Base-by-base conservation (phyloP, 2,113 vertebrate genomes). In the Daboia siamensis region DNA sequence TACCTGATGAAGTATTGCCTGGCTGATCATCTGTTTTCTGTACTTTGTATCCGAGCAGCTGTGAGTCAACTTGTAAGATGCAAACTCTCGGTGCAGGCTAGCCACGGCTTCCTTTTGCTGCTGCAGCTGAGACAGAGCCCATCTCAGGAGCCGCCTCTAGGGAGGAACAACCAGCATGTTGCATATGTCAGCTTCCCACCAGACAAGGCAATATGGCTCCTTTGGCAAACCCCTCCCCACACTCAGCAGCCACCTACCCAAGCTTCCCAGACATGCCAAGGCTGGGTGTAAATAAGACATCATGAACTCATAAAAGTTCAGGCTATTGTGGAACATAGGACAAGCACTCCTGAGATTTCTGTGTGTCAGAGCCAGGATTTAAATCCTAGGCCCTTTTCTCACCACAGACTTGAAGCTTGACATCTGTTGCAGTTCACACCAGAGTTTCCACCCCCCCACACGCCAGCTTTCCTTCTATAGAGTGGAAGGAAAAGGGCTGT, bases 1-100 rank as follows among this genome's bases (percentile, higher is more conserved):
- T 61, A 98, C 98, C 96, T 97, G 96, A 90, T 97, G 96, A 33
- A 98, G 96, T 46, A 97, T 95, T 84, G 96, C 97, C 39, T 95
- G 88, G 5, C 94, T 94, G 80, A 93, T 87, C 17, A 90, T 84
- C 93, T 96, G 96, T 26, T 94, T 88, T 29, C 94, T 94, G 85
- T 96, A 97, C 93, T 96, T 96, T 20, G 95, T 80, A 56, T 96
- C 90, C 56, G 97, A 94, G 96, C 97, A 96, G 90, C 96, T 93
- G 93, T 97, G 97, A 44, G 95, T 96, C 21, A 96, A 96, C 94
- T 94, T 95, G 94, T 97, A 98, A 2, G 97, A 95, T 80, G 97
- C 96, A 92, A 98, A 97, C 85, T 97, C 97, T 5, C 96, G 95
- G 80, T 95, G 97, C 55, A 97, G 86, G 93, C 96, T 97, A 74